Conservation (phyloP, 1,140 invertebrate species). For the Papilio helenus region DNA sequence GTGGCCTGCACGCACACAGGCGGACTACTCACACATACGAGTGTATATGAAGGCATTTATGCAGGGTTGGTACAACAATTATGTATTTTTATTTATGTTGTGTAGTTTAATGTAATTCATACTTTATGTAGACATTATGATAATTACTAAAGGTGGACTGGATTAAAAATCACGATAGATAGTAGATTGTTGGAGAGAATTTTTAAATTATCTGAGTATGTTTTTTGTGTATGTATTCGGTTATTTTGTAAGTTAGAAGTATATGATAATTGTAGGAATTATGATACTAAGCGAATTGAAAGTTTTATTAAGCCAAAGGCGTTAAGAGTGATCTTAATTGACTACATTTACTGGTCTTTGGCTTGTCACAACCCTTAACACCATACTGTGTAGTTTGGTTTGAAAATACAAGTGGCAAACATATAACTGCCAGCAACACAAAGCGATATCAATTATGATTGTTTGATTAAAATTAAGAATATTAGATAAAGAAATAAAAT, state of each 20-base stretch:
- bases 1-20: conserved; percentile 59
- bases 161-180: not conserved
- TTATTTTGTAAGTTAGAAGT: not conserved
- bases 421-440: not conserved
- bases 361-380: not conserved
- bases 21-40: conserved; percentile 47
- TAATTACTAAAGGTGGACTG: not conserved
- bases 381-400: not conserved
- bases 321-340: not conserved
- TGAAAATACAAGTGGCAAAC: not conserved
- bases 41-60: conserved; percentile 24
- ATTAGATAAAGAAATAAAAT: not conserved
- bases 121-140: not conserved
- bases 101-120: not conserved
- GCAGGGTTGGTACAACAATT: conserved; percentile 31
- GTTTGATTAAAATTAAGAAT: not conserved
- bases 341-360: not conserved
- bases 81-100: conserved; percentile 19
- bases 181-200: not conserved
- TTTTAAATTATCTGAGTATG: not conserved
- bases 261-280: no score
- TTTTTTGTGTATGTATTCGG: not conserved
- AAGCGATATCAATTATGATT: not conserved
- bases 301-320: not conserved
- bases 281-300: not conserved